phyloP scores from a whole-genome alignment of 23 tunicate species.

The Ascidia mentula region DNA sequence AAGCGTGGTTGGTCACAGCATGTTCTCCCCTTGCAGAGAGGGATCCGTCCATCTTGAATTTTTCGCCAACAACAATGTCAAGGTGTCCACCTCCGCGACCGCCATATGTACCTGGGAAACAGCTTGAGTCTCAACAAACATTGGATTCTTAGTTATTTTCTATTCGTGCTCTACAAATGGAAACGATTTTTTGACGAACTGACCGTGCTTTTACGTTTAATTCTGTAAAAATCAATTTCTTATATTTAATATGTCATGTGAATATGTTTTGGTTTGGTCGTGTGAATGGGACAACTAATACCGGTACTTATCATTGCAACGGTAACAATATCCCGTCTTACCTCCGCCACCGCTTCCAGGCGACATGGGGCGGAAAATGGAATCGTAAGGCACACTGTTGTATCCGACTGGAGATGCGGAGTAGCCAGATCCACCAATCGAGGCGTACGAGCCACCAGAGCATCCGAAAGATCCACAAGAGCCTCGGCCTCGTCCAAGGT shows the following conservation, averaged over 20 bases:
- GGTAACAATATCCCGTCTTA: too few relatives aligned
- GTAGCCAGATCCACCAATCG: conserved; percentile 15
- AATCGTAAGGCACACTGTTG: conserved; percentile 16
- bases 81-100: conserved; percentile 33
- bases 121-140: too few relatives aligned
- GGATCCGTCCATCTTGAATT: neutral
- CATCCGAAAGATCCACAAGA: conserved; percentile 17
- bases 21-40: conserved; percentile 11
- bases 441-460: conserved; percentile 23
- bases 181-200: too few relatives aligned
- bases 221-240: too few relatives aligned
- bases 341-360: conserved; percentile 36
- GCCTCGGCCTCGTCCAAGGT: conserved; percentile 14
- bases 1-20: conserved; percentile 1
- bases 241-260: too few relatives aligned
- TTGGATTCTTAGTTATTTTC: too few relatives aligned
- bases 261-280: too few relatives aligned
- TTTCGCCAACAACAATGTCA: neutral
- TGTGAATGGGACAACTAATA: too few relatives aligned
- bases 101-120: conserved; percentile 7
- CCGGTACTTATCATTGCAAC: too few relatives aligned
- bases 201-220: too few relatives aligned
- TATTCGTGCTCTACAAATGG: too few relatives aligned
- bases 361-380: conserved; percentile 16
- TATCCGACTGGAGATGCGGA: neutral